Evolutionary conservation across 2,113 vertebrate species (phyloP).

Genomic region (Megaptera novaeangliae): DNA sequence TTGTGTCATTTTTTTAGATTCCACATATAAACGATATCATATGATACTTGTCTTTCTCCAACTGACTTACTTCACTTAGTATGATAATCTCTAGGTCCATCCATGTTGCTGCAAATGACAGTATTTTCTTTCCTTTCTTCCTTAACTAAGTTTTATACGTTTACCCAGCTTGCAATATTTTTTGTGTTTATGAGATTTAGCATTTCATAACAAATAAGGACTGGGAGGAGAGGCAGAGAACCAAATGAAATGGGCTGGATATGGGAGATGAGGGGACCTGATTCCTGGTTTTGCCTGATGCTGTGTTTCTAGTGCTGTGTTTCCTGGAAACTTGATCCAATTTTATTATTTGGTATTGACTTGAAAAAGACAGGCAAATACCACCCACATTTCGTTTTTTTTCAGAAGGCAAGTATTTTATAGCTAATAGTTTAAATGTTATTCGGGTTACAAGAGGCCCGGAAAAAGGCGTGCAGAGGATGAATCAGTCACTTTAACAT

Average conservation of each 20-base stretch:
- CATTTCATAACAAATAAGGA: not conserved
- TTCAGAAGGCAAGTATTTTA: conserved; percentile 12
- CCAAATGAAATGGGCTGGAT: not conserved
- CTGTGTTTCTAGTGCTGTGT: not conserved
- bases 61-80: not conserved
- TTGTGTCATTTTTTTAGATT: not conserved
- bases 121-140: not conserved
- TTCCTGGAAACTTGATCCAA: not conserved
- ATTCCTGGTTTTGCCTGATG: not conserved
- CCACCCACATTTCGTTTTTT: not conserved
- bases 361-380: not conserved
- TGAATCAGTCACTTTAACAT: not conserved
- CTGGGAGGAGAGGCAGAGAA: not conserved
- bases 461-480: not conserved
- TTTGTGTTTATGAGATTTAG: not conserved
- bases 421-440: not conserved
- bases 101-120: not conserved
- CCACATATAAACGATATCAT: not conserved
- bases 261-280: accelerated
- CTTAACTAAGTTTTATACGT: not conserved
- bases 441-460: not conserved
- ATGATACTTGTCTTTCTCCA: not conserved
- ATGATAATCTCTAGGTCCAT: not conserved
- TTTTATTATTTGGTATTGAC: not conserved
- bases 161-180: not conserved